Conservation (phyloP, 2,888 invertebrate species). For the Parelbella ahira region DNA sequence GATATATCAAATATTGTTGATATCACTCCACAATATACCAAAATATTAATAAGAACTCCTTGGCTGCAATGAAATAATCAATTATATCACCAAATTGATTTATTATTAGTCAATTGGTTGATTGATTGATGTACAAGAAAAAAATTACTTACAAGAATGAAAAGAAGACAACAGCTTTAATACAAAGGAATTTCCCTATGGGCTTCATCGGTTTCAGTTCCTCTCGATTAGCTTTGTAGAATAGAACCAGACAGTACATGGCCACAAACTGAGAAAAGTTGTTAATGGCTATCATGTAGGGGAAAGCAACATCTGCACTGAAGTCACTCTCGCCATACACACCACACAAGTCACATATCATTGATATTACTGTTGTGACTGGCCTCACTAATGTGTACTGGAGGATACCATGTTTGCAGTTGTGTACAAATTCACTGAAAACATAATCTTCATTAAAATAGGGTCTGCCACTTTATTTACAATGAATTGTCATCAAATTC, state of each 20-base stretch:
- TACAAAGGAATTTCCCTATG: slow-evolving; percentile 96
- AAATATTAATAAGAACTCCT: slow-evolving; percentile 92
- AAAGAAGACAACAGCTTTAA: slow-evolving; percentile 98
- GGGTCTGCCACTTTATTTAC: too few species aligned
- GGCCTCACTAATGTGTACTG: slow-evolving; percentile 97
- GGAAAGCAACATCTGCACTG: slow-evolving; percentile 90
- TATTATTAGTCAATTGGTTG: too few species aligned
- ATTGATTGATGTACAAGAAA: too few species aligned
- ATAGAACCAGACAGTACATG: slow-evolving; percentile 97
- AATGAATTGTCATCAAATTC: too few species aligned
- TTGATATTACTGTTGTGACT: slow-evolving; percentile 92
- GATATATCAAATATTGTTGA: slow-evolving; percentile 86
- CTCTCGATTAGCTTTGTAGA: slow-evolving; percentile 93
- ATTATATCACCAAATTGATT: too few species aligned
- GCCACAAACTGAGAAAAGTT: slow-evolving; percentile 97
- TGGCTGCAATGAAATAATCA: slow-evolving; percentile 82
- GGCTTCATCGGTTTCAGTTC: slow-evolving; percentile 96
- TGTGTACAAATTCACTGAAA: slow-evolving; percentile 92
- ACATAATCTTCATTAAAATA: too few species aligned
- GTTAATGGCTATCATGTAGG: slow-evolving; percentile 92
- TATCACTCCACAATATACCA: slow-evolving; percentile 91
- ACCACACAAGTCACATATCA: slow-evolving; percentile 91
- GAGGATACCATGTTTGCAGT: slow-evolving; percentile 97
- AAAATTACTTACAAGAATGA: slow-evolving; percentile 94
- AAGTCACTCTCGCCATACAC: slow-evolving; percentile 97